Conservation (phyloP, 2,888 invertebrate species). For the Sisyra terminalis region DNA sequence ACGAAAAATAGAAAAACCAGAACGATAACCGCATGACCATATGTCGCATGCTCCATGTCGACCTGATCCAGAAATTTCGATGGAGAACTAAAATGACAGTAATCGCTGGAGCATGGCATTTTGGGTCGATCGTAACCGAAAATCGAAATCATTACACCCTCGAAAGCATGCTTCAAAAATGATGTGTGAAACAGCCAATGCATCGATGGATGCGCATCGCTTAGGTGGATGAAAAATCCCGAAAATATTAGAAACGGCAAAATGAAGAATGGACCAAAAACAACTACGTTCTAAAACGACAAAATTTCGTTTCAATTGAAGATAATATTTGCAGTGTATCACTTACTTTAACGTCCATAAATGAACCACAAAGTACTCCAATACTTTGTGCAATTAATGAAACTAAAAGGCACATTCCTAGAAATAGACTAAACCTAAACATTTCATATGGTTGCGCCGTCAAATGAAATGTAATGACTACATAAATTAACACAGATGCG, state of each 20-base stretch:
- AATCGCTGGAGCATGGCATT: conserved; percentile 54
- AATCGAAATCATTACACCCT: conserved; percentile 63
- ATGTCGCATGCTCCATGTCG: conserved; percentile 50
- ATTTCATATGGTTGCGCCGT: conserved; percentile 73
- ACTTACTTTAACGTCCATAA: conserved; percentile 57
- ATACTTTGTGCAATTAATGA: conserved; percentile 75
- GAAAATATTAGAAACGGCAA: conserved; percentile 83
- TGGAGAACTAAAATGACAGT: conserved; percentile 59
- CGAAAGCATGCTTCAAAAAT: conserved; percentile 77
- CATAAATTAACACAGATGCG: conserved; percentile 48
- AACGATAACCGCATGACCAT: conserved; percentile 45
- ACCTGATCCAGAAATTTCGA: conserved; percentile 55
- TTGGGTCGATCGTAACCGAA: conserved; percentile 66
- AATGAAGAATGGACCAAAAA: conserved; percentile 75
- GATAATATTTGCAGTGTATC: conserved; percentile 3
- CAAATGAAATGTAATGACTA: conserved; percentile 65
- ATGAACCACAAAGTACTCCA: conserved; percentile 72
- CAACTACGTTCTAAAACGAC: conserved; percentile 61
- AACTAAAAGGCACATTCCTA: conserved; percentile 54
- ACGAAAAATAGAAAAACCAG: conserved; percentile 44
- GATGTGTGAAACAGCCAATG: conserved; percentile 80
- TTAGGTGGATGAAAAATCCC: conserved; percentile 78
- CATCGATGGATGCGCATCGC: conserved; percentile 59
- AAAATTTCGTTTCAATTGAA: conserved; percentile 10
- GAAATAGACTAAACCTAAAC: conserved; percentile 51